Evolutionary conservation across 2,113 vertebrate genomes (phyloP), one percentile per base, ranked within the genome.

Genomic region (Picathartes gymnocephalus): DNA sequence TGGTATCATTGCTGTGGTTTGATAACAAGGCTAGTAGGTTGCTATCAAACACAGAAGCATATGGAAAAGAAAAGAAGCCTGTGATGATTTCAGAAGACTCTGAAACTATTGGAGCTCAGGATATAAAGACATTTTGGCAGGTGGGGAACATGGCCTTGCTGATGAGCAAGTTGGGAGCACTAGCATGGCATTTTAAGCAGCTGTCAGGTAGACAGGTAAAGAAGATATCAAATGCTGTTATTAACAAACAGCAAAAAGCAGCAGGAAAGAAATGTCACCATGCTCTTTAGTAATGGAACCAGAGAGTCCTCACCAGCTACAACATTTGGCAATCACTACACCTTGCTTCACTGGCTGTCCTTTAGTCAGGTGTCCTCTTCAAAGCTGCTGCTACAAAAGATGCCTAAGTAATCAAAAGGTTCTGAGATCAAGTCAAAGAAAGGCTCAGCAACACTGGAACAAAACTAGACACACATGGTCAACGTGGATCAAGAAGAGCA

Each of bases 391-490:
- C 68, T 53, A 57, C 45, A 39, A 45, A 90, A 65, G 61, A 39
- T 33, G 15, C 4, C 4, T 5, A 48, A 72, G 54, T 37, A 77
- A 81, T 23, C 51, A 70, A 91, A 69, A 77, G 25, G 17, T 61
- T 83, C 39, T 45, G 23, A 69, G 71, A 82, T 40, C 31, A 86
- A 72, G 62, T 17, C 44, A 90, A 83, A 72, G 48, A 83, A 90
- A 66, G 44, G n/a, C 40, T 68, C 56, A 48, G 71, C 37, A 69
- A 68, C 37, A 35, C 1, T 31, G 35, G 37, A 33, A 28, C 42
- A 51, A 70, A 65, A 39, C 1, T 1, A 47, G 21, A 54, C 2
- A 1, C 8, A 11, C 1, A 2, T 15, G 51, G 28, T 50, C 10
- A 74, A 42, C 2, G 13, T 10, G 37, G 23, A 64, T 51, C 15